Evolutionary conservation across 92 coral and sea anemone species (phyloP), one percentile per base, ranked within the genome.

Genomic region (Porites evermanni): DNA sequence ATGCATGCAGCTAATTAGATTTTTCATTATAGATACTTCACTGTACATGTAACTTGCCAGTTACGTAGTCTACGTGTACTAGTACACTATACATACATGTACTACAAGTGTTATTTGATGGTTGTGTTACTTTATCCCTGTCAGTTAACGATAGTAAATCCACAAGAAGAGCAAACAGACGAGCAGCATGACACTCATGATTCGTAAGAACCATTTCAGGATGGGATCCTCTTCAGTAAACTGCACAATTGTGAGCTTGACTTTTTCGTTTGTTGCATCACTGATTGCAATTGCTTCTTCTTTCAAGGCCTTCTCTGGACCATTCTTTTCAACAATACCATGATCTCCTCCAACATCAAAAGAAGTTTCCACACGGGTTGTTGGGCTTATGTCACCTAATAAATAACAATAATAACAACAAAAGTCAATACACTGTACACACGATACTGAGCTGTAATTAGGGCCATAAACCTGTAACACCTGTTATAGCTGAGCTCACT

Each of bases 151-250:
- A 81, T 69, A 81, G 78, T 70, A 81, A 58, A 81, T 47, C 86
- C 98, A 96, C 75, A 94, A 69, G 90, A 94, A 92, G 11, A 80
- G 82, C 71, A 94, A 56, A 21, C 89, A 85, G 16, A 91, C 77
- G 14, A 97, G 81, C 38, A 96, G 88, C 38, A 84, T 23, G 24
- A 89, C 19, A 23, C 94, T 93, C 70, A 92, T 91, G 26, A 86
- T 79, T 7, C 98, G 81, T 53, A 94, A 86, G 18, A 84, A 75
- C 96, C 96, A 93, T 72, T 94, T 94, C 20, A 89, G 60, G 2
- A 81, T 75, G 1, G 93, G 91, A 2, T 91, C 86, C 51, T 94
- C 98, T 9, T 86, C 90, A 14, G 91, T 84, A 81, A 94, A 94
- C 18, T 82, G 84, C 10, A 94, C 96, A 8, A 93, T 93, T 17